Evolutionary conservation across 2,888 invertebrate genomes (phyloP), one percentile per base, ranked within the genome.

Genomic region (Bombylius major): DNA sequence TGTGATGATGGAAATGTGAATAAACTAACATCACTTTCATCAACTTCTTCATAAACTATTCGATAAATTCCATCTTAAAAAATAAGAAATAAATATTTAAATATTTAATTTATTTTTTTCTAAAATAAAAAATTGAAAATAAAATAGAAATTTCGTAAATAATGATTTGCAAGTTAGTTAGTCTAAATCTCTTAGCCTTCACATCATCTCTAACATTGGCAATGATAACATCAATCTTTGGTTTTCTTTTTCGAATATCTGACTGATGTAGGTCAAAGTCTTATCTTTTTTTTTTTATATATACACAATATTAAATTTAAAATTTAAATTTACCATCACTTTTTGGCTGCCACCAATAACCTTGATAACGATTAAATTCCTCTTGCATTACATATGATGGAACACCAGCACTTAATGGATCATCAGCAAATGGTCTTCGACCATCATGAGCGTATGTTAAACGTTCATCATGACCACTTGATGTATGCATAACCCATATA

Each of bases 331-430:
- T 65, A 84, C 84, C 83, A 60, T 80, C 77, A 50, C 82, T 80
- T 62, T 79, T 78, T 0, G 94, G 92, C 67, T 94, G 92, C 98
- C 99, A 99, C 98, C 98, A 99, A 73, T 92, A 96, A 0, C 97
- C 98, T 57, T 90, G 91, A 72, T 94, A 98, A 44, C 96, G 78
- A 62, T 89, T 89, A 75, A 99, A 97, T 76, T 99, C 99, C 72
- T 99, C 99, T 73, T 98, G 98, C 71, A 95, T 94, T 1, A 99
- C 94, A 74, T 97, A 99, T 3, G 95, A 94, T 0, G 99, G 96
- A n/a, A 93, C 87, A 0, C 98, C 98, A 0, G 96, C 93, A 66
- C 87, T 89, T 0, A 86, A 73, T 0, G 93, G 91, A 72, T 93
- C 92, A 63, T 91, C 89, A 1, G 84, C 80, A 65, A 91, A 75